Conservation (phyloP, 2,113 vertebrate genomes). For the Sebastes fasciatus region DNA sequence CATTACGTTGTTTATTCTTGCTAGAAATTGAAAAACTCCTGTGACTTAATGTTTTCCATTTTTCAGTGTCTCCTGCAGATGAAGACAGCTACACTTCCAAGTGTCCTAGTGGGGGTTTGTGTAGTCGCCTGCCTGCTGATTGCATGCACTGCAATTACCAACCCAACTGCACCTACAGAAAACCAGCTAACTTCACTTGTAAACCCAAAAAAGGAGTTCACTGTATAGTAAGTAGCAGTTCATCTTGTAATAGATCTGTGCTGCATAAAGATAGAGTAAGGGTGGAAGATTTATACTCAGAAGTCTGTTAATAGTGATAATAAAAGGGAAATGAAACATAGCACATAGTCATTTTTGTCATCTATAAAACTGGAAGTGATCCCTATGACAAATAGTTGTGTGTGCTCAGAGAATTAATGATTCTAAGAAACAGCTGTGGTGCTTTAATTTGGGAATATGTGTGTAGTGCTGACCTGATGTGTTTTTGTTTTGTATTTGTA, state of each 20-base stretch:
- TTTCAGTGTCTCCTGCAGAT: slow-evolving; percentile 69
- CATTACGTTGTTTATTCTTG: not conserved
- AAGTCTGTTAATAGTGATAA: not conserved
- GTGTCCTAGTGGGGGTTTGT: slow-evolving; percentile 93
- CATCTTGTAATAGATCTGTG: not conserved
- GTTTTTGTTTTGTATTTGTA: slow-evolving; percentile 55
- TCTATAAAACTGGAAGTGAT: not conserved
- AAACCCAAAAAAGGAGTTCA: slow-evolving; percentile 87
- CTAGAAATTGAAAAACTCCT: not conserved
- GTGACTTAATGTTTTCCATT: slow-evolving; percentile 17
- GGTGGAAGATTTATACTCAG: not conserved
- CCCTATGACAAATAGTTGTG: not conserved
- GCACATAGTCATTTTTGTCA: not conserved
- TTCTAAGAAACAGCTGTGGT: not conserved
- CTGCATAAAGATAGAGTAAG: not conserved
- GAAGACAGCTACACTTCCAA: slow-evolving; percentile 66
- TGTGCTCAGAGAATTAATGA: not conserved
- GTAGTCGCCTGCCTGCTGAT: slow-evolving; percentile 88
- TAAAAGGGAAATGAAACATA: not conserved
- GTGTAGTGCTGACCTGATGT: not conserved
- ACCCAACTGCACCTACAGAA: slow-evolving; percentile 92
- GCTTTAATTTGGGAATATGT: not conserved
- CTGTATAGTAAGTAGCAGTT: slow-evolving; percentile 89
- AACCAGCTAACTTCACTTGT: slow-evolving; percentile 87
- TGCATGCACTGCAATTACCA: slow-evolving; percentile 90